Evolutionary conservation across 30 jellyfish, hydroid and myxozoan species (phyloP), one percentile per base, ranked within the genome.

Genomic region (Mastigias papua): DNA sequence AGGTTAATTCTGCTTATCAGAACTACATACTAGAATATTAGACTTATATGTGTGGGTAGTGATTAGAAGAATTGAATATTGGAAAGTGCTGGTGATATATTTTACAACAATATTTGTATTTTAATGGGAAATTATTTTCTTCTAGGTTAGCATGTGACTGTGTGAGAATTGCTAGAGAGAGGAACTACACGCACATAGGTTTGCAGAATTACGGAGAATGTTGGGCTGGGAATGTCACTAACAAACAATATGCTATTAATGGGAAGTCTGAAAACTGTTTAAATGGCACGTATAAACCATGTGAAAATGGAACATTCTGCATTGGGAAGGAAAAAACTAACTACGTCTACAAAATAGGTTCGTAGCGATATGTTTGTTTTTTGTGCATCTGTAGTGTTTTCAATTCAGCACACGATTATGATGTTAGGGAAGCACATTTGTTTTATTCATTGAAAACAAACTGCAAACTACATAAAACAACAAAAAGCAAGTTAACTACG

Each of bases 171-270:
- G 82, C 90, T 33, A 23, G 90, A 37, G 28, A 48, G 42, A 29
- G 9, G 33, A 61, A 61, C 1, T 46, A 32, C 64, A 32, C 72
- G 8, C 73, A 80, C 37, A 8, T 80, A 62, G 90, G 82, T 19
- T 30, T 80, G 2, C 90, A 80, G 28, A 23, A 27, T 10, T 80
- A 63, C 27, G 90, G 90, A 19, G 90, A 80, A 46, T 80, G 90
- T 48, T 80, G 90, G 90, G 29, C 71, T 49, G 50, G 90, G 60
- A 64, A 64, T 5, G 46, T 65, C 1, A 42, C 73, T 10, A 65
- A 61, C 6, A 34, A 34, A 35, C 71, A 80, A 21, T 80, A 62
- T 35, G 73, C 54, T 7, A 80, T 27, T 1, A 65, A 80, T 63
- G 90, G 90, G 17, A 65, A 62, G n/a, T 42, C 90, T 7, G n/a